These are phyloP conservation scores for Orthosia cruda DNA, from an alignment of 2,888 invertebrate species.

Conservation along the genomic window DNA sequence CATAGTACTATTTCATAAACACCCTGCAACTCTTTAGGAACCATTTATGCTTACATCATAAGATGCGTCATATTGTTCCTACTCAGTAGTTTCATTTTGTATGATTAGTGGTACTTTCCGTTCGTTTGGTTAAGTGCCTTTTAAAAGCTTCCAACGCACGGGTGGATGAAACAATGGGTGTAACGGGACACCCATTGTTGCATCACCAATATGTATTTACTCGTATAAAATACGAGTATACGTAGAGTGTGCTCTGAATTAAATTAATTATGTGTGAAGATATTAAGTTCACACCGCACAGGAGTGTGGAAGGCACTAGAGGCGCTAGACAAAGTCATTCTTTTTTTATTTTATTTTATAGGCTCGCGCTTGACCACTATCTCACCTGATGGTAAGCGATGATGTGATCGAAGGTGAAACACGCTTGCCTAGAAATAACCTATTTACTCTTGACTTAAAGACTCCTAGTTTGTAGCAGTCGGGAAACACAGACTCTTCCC, in stretches of 20 bases:
- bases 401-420: too few relatives aligned
- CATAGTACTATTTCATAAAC: not conserved
- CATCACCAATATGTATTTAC: slow-evolving; percentile 22
- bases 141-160: slow-evolving; percentile 52
- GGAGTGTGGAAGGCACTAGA: not conserved
- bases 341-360: too few relatives aligned
- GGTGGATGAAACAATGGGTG: too few relatives aligned
- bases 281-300: slow-evolving; percentile 15
- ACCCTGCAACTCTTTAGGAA: not conserved
- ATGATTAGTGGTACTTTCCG: slow-evolving; percentile 48
- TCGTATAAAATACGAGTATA: slow-evolving; percentile 26
- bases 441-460: too few relatives aligned
- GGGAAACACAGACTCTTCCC: too few relatives aligned
- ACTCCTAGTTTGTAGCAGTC: too few relatives aligned
- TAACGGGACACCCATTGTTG: slow-evolving; percentile 16
- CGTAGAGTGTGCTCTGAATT: slow-evolving; percentile 19
- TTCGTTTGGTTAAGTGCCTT: slow-evolving; percentile 62
- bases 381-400: too few relatives aligned
- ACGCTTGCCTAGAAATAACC: too few relatives aligned
- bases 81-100: slow-evolving; percentile 39
- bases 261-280: slow-evolving; percentile 36
- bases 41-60: not conserved
- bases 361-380: too few relatives aligned
- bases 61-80: slow-evolving; percentile 11
- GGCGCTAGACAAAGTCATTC: too few relatives aligned